Base-by-base conservation (phyloP, 1,140 invertebrate genomes). In the Zaprionus africanus region DNA sequence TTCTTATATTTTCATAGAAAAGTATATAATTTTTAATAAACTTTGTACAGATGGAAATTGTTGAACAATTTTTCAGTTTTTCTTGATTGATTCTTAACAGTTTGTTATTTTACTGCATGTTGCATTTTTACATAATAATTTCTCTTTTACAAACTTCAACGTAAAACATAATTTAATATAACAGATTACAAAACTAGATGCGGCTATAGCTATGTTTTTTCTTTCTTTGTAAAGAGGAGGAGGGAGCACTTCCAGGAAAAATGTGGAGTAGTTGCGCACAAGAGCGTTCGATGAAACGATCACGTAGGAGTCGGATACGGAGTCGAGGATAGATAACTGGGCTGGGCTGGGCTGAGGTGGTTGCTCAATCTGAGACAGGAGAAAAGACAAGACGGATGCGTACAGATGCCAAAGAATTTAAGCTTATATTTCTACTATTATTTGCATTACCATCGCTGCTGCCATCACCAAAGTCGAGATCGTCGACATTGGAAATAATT, bases 1-100 rank as follows among this genome's bases (percentile, higher is more conserved):
- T 57, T 49, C 22, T 41, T 36, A 26, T 54, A 12, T 34, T 69
- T 75, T 64, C 36, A 62, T 84, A 81, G 66, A 88, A 87, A 84
- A 84, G 60, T 85, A 78, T 81, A 72, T 62, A 57, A 65, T 62
- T 62, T 56, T 63, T 51, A 51, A 67, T 65, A 66, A 67, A 49
- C 34, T 74, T 74, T 86, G 69, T 88, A 84, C 85, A 90, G 5
- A 56, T 62, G 46, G 43, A 90, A 85, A 90, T 90, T 88, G 84
- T 88, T 88, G 13, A 71, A 88, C 86, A 76, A 79, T 79, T 79
- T 58, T 36, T 38, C 12, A 28, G n/a, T 61, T 61, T 72, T 49
- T 63, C 36, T 65, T 31, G 46, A 26, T 80, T 84, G 58, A 36
- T 73, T 76, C 56, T 46, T 76, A 76, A 87, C 84, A 87, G 12